Evolutionary conservation across 2,888 invertebrate species (phyloP).

Genomic region (Cepaea hortensis): DNA sequence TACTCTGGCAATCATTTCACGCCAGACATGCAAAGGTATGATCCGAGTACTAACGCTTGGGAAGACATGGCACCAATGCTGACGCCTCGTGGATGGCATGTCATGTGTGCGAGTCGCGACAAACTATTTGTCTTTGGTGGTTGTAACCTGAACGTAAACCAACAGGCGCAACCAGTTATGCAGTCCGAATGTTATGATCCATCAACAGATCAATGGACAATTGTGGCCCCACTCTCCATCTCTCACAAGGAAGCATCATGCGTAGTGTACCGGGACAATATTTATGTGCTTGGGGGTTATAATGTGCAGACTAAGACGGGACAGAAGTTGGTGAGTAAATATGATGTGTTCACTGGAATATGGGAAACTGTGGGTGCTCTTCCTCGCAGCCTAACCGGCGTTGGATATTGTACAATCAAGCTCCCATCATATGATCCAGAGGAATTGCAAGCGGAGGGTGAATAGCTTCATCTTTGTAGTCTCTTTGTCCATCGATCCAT

Average conservation of each 20-base stretch:
- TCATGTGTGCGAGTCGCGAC: slow-evolving; percentile 75
- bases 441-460: slow-evolving; percentile 53
- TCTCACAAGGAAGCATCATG: slow-evolving; percentile 77
- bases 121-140: slow-evolving; percentile 76
- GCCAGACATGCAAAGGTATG: slow-evolving; percentile 75
- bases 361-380: slow-evolving; percentile 76
- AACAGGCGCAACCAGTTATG: slow-evolving; percentile 76
- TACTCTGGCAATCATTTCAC: slow-evolving; percentile 76
- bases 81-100: slow-evolving; percentile 76
- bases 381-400: slow-evolving; percentile 75
- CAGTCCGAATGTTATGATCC: slow-evolving; percentile 76
- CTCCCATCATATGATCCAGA: slow-evolving; percentile 72
- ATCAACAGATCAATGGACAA: slow-evolving; percentile 75
- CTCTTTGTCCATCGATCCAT: neutral
- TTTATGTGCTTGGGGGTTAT: slow-evolving; percentile 76
- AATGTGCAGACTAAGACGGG: slow-evolving; percentile 76
- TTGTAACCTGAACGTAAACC: slow-evolving; percentile 75
- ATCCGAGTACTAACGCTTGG: slow-evolving; percentile 73
- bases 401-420: slow-evolving; percentile 75
- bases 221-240: slow-evolving; percentile 76
- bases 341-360: slow-evolving; percentile 73
- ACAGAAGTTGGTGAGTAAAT: slow-evolving; percentile 75
- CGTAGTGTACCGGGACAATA: slow-evolving; percentile 74
- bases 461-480: slow-evolving; percentile 13
- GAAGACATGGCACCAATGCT: slow-evolving; percentile 76